Evolutionary conservation across 2,888 invertebrate genomes (phyloP).

Genomic region (Pasiphila rectangulata): DNA sequence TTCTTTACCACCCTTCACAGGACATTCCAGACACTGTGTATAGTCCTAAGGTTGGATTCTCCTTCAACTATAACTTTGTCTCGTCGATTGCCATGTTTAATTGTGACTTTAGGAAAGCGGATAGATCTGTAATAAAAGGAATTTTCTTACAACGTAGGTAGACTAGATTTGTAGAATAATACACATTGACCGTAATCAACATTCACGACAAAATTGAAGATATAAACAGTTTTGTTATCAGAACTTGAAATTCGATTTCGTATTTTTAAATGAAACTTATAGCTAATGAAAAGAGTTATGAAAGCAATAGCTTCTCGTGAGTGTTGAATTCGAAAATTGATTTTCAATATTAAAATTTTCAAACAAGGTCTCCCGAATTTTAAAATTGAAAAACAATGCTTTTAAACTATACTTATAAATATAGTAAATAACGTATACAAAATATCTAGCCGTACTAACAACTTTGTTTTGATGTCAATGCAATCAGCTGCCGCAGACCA

Average conservation of each 20-base stretch:
- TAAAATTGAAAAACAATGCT: conserved; percentile 59
- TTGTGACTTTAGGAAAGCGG: conserved; percentile 57
- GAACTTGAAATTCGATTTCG: conserved; percentile 53
- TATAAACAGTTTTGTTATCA: not conserved
- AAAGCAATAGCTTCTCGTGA: not conserved
- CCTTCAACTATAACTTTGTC: conserved; percentile 52
- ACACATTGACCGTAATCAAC: conserved; percentile 40
- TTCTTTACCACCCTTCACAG: conserved; percentile 52
- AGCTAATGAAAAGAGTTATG: not conserved
- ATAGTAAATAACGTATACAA: conserved; percentile 26
- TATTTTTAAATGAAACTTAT: conserved; percentile 40
- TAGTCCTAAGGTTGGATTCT: conserved; percentile 71
- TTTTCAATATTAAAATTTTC: not conserved
- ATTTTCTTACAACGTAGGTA: conserved; percentile 70
- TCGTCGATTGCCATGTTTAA: conserved; percentile 42
- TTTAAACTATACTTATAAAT: no score
- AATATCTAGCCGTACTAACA: conserved; percentile 62
- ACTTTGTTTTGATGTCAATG: conserved; percentile 64
- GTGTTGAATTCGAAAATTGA: not conserved
- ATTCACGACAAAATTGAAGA: conserved; percentile 44
- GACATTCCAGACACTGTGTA: conserved; percentile 59
- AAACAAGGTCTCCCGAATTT: no score
- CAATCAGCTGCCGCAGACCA: conserved; percentile 61
- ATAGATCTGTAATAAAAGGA: conserved; percentile 42
- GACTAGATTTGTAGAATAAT: conserved; percentile 54